Evolutionary conservation across 2,113 vertebrate species (phyloP).

Genomic region (Phaethon lepturus): DNA sequence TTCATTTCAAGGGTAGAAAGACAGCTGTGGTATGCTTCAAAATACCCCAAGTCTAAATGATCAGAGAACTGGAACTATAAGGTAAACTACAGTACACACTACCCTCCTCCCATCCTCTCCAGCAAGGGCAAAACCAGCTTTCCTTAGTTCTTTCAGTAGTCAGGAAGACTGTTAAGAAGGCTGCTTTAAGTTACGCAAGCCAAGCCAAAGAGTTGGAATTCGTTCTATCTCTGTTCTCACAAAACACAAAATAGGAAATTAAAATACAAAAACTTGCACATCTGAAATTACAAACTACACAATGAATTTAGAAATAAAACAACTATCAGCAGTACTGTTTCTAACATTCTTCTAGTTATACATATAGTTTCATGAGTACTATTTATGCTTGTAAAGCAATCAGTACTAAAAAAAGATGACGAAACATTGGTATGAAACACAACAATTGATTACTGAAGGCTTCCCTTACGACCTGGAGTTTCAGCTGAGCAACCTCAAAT

Average conservation of each 20-base stretch:
- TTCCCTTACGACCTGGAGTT: not conserved
- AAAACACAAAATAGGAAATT: not conserved
- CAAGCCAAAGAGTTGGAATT: not conserved
- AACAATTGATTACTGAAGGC: not conserved
- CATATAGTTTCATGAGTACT: not conserved
- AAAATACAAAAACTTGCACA: not conserved
- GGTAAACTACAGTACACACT: not conserved
- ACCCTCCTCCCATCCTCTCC: not conserved
- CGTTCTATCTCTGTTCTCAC: not conserved
- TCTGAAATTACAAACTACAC: not conserved
- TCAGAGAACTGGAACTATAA: not conserved
- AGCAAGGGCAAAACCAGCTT: not conserved
- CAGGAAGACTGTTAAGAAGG: not conserved
- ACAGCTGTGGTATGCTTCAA: not conserved
- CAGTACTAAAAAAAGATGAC: not conserved
- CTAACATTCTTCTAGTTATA: not conserved
- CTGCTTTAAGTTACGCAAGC: not conserved
- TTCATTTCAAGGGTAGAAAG: not conserved
- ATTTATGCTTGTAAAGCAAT: not conserved
- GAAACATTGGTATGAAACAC: not conserved
- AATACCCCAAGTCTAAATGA: not conserved
- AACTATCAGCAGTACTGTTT: not conserved
- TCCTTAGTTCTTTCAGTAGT: not conserved
- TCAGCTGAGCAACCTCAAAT: not conserved
- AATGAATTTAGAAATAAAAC: not conserved